Conservation (phyloP, 2,888 invertebrate species). For the Eupithecia pulchellata region DNA sequence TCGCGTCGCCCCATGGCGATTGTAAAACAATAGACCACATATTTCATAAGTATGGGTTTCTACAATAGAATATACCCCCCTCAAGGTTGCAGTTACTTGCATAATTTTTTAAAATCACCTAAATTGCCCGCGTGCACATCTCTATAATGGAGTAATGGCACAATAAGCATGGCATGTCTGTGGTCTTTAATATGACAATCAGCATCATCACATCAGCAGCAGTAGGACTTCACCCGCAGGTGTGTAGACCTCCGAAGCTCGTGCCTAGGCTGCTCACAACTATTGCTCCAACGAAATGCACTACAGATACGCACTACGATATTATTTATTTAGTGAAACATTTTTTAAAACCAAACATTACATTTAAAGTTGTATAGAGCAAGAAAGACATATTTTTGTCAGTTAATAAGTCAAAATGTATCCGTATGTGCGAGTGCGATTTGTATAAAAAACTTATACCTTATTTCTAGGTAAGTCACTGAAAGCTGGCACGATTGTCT, state of each 20-base stretch:
- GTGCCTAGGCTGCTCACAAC: neutral
- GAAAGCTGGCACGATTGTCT: too few relatives aligned
- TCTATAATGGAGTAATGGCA: neutral
- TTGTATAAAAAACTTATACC: too few relatives aligned
- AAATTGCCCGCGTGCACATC: neutral
- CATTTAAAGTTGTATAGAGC: too few relatives aligned
- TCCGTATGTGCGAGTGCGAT: neutral
- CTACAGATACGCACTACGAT: too few relatives aligned
- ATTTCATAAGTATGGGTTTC: neutral
- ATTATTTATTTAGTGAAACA: neutral
- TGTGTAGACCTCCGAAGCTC: neutral
- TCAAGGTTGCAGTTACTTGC: neutral
- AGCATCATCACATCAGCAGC: neutral
- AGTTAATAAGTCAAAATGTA: neutral
- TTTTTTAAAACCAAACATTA: neutral
- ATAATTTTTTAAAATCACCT: conserved; percentile 4
- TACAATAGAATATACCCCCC: neutral
- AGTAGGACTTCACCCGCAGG: neutral
- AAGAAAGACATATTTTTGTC: too few relatives aligned
- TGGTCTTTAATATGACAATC: neutral
- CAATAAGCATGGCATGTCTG: neutral
- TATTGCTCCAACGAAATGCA: neutral
- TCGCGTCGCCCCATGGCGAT: neutral
- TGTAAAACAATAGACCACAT: neutral
- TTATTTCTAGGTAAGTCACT: too few relatives aligned